Evolutionary conservation across 1,140 invertebrate species (phyloP).

Genomic region (Diplogasteroides magnus): DNA sequence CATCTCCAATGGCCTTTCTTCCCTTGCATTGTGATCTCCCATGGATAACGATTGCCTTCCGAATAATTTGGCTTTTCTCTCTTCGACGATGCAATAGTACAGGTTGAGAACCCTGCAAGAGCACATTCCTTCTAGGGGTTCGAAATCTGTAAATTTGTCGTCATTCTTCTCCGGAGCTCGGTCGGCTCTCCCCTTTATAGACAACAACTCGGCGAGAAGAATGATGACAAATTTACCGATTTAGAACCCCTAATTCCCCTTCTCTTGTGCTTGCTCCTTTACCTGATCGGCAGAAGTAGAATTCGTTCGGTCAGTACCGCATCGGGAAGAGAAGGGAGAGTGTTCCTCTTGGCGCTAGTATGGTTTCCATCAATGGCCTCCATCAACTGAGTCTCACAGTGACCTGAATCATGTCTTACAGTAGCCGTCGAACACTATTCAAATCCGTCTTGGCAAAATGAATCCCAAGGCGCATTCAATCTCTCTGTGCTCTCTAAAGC

Average conservation of each 20-base stretch:
- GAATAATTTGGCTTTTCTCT: constrained; percentile 4
- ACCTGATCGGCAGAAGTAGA: constrained; percentile 7
- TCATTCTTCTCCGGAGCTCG: too few relatives aligned
- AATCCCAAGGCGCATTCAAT: too few relatives aligned
- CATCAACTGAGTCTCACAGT: neutral
- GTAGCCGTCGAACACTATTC: too few relatives aligned
- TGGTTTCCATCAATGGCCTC: neutral
- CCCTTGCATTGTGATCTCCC: neutral
- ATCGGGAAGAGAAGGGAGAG: neutral
- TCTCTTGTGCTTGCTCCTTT: too few relatives aligned
- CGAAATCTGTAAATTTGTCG: too few relatives aligned
- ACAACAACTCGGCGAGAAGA: too few relatives aligned
- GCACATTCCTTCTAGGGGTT: too few relatives aligned
- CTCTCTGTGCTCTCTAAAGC: too few relatives aligned
- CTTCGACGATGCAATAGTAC: constrained; percentile 16
- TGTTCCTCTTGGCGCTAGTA: neutral
- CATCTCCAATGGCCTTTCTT: neutral
- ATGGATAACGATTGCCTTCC: neutral
- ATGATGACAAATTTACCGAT: too few relatives aligned
- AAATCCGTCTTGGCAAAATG: too few relatives aligned
- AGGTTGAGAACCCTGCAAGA: constrained; percentile 5
- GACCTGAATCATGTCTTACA: constrained; percentile 7
- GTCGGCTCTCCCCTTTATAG: too few relatives aligned
- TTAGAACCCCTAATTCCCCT: too few relatives aligned
- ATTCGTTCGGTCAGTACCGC: constrained; percentile 1